These are phyloP conservation scores for Passerina amoena DNA, from an alignment of 2,113 vertebrate genomes.

Conservation along the genomic window DNA sequence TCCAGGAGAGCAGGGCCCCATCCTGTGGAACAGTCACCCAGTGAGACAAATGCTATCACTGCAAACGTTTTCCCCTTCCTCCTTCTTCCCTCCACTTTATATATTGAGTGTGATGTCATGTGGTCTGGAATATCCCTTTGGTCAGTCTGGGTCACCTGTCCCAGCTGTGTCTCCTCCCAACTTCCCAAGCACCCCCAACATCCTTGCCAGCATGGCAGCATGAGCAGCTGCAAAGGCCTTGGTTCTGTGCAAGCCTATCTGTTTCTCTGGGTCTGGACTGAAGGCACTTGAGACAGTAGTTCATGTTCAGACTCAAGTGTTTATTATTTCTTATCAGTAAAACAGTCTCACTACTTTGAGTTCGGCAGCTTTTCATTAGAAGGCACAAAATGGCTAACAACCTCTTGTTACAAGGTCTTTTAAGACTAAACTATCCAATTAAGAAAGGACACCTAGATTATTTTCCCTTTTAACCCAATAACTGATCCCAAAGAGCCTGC, in stretches of 20 bases:
- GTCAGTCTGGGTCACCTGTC: neutral
- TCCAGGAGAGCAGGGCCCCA: neutral
- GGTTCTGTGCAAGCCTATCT: neutral
- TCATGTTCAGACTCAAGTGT: too few relatives aligned
- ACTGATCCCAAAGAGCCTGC: too few relatives aligned
- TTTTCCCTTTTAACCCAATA: too few relatives aligned
- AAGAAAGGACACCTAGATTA: too few relatives aligned
- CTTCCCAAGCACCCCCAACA: fast-evolving
- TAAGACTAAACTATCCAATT: too few relatives aligned
- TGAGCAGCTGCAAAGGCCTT: neutral
- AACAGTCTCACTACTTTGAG: too few relatives aligned
- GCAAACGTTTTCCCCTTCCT: fast-evolving
- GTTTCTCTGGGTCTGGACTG: too few relatives aligned
- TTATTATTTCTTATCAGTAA: too few relatives aligned
- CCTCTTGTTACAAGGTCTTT: too few relatives aligned
- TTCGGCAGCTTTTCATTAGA: too few relatives aligned
- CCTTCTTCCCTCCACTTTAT: neutral
- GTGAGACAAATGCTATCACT: neutral
- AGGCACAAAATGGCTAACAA: too few relatives aligned
- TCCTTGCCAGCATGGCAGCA: fast-evolving
- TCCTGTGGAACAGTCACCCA: fast-evolving
- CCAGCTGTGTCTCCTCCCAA: fast-evolving
- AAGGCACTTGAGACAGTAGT: too few relatives aligned
- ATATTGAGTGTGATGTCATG: neutral
- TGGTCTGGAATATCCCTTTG: neutral